These are phyloP conservation scores for Limnothrissa miodon DNA, from an alignment of 2,113 vertebrate genomes.

Conservation along the genomic window DNA sequence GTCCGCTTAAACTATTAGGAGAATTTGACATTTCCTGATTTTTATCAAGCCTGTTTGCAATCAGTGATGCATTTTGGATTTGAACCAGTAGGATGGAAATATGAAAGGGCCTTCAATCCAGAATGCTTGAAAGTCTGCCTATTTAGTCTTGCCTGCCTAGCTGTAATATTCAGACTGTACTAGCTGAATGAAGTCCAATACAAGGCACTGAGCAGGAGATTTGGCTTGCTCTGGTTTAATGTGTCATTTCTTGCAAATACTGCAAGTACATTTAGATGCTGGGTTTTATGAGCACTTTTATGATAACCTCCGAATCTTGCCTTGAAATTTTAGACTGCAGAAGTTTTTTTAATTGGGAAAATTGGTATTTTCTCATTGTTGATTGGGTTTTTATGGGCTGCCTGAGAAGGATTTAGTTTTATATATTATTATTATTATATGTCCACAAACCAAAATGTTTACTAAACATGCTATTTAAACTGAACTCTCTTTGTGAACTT, in stretches of 20 bases:
- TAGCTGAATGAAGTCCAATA: background rate
- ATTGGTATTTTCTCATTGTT: background rate
- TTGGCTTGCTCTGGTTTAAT: background rate
- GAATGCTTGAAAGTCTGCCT: too few species aligned
- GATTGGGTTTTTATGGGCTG: background rate
- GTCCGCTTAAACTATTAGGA: background rate
- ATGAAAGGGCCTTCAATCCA: too few species aligned
- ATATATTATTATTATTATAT: too few species aligned
- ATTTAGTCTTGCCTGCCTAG: background rate
- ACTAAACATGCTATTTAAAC: too few species aligned
- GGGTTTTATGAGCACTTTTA: background rate
- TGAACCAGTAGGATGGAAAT: too few species aligned
- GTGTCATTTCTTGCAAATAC: background rate
- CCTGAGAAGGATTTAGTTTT: too few species aligned
- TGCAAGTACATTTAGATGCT: background rate
- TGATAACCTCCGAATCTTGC: background rate
- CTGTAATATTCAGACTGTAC: background rate
- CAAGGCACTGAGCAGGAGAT: background rate
- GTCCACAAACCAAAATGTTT: too few species aligned
- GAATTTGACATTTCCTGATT: too few species aligned
- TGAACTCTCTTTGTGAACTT: too few species aligned
- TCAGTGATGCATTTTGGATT: too few species aligned
- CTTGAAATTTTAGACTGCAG: background rate
- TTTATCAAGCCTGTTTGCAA: too few species aligned
- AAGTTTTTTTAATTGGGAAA: background rate